These are phyloP conservation scores for Drosophila watanabei DNA, from an alignment of 1,140 invertebrate species.

Conservation along the genomic window DNA sequence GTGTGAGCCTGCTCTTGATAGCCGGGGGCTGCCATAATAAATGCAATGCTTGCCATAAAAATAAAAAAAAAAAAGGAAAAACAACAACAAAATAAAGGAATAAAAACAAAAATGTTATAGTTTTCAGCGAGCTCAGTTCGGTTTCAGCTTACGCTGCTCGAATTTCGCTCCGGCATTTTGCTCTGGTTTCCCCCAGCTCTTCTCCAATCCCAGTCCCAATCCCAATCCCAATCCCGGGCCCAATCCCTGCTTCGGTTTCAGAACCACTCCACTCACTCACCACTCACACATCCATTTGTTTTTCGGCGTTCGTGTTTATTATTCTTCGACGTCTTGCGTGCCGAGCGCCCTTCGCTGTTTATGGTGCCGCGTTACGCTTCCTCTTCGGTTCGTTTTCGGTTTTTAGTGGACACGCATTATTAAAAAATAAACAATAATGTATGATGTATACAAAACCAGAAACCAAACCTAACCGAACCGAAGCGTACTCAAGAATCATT, in stretches of 20 bases:
- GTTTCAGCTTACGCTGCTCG: constrained; percentile 75
- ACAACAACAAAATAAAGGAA: constrained; percentile 53
- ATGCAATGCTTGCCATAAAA: constrained; percentile 80
- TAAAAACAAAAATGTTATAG: constrained; percentile 69
- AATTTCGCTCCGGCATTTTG: constrained; percentile 50
- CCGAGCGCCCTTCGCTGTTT: constrained; percentile 59
- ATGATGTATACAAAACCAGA: constrained; percentile 53
- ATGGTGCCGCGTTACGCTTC: constrained; percentile 76
- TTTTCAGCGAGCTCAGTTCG: constrained; percentile 59
- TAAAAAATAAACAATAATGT: constrained; percentile 83
- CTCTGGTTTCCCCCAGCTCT: constrained; percentile 13
- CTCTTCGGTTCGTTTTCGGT: constrained; percentile 39
- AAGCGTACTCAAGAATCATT: constrained; percentile 38
- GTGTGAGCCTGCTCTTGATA: constrained; percentile 27
- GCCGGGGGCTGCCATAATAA: constrained; percentile 65
- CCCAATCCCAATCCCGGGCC: constrained; percentile 10
- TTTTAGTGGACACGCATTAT: constrained; percentile 85
- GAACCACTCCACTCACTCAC: not conserved
- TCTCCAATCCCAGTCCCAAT: not conserved
- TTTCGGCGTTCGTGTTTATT: constrained; percentile 75
- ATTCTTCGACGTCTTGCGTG: constrained; percentile 67
- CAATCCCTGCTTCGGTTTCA: constrained; percentile 31
- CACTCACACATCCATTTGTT: constrained; percentile 29
- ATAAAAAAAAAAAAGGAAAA: constrained; percentile 36
- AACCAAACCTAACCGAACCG: constrained; percentile 35